A percentile compares a stretch with the other conserved stretches of the same genome.
Conservation (phyloP, 1,140 invertebrate genomes). For the Leptinotarsa texana region DNA sequence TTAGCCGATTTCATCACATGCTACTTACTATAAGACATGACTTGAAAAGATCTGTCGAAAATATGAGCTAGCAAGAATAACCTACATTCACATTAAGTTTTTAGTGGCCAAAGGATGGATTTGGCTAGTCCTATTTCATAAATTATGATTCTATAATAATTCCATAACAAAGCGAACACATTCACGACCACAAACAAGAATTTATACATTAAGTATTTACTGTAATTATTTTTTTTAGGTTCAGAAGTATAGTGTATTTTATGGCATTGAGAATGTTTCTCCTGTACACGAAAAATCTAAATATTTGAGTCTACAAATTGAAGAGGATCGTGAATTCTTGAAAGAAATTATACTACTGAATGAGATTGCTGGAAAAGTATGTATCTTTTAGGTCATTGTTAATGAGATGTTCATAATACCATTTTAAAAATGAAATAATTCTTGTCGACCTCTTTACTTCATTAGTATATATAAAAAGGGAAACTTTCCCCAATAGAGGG, state of each 20-base stretch:
- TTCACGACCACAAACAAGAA: too few species aligned
- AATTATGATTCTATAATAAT: not conserved
- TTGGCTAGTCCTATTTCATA: not conserved
- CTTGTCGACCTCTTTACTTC: not conserved
- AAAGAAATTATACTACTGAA: slow-evolving; percentile 67
- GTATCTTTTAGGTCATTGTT: not conserved
- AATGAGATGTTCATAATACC: too few species aligned
- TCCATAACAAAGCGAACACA: not conserved
- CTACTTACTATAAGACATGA: too few species aligned
- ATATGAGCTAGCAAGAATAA: too few species aligned
- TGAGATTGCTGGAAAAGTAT: slow-evolving; percentile 63
- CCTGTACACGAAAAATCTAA: slow-evolving; percentile 55
- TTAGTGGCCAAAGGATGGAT: too few species aligned
- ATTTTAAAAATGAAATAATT: not conserved
- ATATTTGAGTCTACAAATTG: slow-evolving; percentile 61
- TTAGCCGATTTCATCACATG: too few species aligned
- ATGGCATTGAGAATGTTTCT: slow-evolving; percentile 58
- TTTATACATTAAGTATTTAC: not conserved
- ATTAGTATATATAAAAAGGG: too few species aligned
- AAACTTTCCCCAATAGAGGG: too few species aligned
- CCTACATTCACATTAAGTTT: too few species aligned
- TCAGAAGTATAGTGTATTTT: slow-evolving; percentile 58
- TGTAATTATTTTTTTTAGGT: slow-evolving; percentile 51
- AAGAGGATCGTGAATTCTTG: slow-evolving; percentile 69
- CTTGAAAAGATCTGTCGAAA: too few species aligned